Evolutionary conservation across 2,888 invertebrate species (phyloP).

Genomic region (Nezara viridula): DNA sequence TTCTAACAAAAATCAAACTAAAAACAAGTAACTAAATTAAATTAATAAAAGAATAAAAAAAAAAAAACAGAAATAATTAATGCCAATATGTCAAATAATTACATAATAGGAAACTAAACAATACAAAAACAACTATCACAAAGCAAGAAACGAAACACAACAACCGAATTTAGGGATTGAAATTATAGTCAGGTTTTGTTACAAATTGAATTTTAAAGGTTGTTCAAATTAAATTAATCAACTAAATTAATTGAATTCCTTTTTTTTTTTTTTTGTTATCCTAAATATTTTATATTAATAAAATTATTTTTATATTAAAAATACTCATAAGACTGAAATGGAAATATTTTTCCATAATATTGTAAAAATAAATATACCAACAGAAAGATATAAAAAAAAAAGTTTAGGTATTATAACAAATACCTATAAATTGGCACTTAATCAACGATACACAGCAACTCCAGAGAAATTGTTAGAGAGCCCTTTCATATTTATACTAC

Average conservation of each 20-base stretch:
- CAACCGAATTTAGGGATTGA: neutral
- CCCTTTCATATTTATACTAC: neutral
- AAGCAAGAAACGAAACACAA: neutral
- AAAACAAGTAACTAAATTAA: neutral
- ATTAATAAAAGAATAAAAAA: neutral
- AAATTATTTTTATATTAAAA: neutral
- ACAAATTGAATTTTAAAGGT: neutral
- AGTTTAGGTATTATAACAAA: neutral
- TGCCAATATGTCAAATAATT: neutral
- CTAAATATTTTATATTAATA: neutral
- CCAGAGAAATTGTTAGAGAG: neutral
- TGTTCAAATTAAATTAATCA: neutral
- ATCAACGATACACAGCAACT: neutral
- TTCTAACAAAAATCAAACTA: neutral
- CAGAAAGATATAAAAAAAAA: neutral
- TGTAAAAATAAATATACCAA: neutral
- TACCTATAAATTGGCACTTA: constrained; percentile 7
- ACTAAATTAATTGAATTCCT: too few species aligned
- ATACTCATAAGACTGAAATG: neutral
- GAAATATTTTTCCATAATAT: neutral
- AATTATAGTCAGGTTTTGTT: neutral
- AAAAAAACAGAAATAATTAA: neutral
- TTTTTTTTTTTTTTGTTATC: too few species aligned
- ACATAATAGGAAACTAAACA: neutral
- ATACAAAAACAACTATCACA: neutral